Base-by-base conservation (phyloP, 1,140 invertebrate genomes). In the Bathynomus jamesi region DNA sequence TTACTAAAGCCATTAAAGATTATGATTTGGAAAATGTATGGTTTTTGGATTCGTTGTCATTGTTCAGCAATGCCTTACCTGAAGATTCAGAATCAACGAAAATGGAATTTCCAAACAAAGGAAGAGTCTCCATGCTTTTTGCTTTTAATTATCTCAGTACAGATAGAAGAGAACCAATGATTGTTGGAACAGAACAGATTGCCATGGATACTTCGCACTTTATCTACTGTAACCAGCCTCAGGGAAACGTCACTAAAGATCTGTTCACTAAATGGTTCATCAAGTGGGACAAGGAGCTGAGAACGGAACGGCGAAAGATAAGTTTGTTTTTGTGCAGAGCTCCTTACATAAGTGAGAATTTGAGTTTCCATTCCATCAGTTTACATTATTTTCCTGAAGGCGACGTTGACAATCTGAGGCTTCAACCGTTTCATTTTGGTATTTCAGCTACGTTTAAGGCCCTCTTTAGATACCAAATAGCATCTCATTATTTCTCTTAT, bases 1-100 rank as follows among this genome's bases (percentile, higher is more conserved):
- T 74, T 62, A 46, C 65, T 31, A 74, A 74, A 29, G 64, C 72
- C 40, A 74, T 69, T 24, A 74, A 70, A 61, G 72, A 74, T 29
- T 64, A 66, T 27, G 28, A 66, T n/a, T 61, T 61, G 17, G 29
- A 74, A 32, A 70, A 74, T 70, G 72, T 74, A 5, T 74, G 72
- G 72, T 68, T 74, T 40, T 27, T 74, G n/a, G 72, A 74, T 67
- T 65, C 67, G 25, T 70, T 65, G 21, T 27, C 66, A 4, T 25
- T 74, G 24, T n/a, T 60, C 5, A 70, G 70, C 63, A 70, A 74
- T 74, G 13, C 68, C 25, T 10, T 70, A 67, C 72, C 72, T 30
- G 68, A 67, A 32, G 62, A 28, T 46, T 31, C 67, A n/a, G 61
- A 17, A 13, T 4, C 64, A 67, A 10, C 46, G 40, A 46, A 46